Evolutionary conservation across 2,888 invertebrate species (phyloP).

Genomic region (Trichopoda pennipes): DNA sequence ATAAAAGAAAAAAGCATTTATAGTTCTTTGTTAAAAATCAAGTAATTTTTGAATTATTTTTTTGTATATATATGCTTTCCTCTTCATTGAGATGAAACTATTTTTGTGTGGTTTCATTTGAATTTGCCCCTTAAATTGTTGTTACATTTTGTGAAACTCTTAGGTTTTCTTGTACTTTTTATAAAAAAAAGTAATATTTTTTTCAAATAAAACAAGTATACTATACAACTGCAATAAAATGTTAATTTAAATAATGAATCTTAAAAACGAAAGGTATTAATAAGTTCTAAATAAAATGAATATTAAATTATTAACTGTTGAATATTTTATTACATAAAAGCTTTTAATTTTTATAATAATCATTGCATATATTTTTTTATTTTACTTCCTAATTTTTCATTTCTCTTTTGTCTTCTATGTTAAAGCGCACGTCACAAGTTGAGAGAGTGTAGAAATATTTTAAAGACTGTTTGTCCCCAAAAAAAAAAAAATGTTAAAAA

Average conservation of each 20-base stretch:
- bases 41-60: neutral
- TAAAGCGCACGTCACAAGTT: no score
- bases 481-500: no score
- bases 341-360: no score
- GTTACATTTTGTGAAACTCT: slow-evolving; percentile 42
- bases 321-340: no score
- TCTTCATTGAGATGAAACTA: neutral
- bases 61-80: neutral
- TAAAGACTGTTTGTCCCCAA: no score
- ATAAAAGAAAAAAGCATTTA: neutral
- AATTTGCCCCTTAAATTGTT: slow-evolving; percentile 7
- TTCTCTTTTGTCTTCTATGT: no score
- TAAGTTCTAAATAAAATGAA: slow-evolving; percentile 38
- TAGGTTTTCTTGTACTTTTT: no score
- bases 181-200: neutral
- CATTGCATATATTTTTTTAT: no score
- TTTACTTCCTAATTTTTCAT: no score
- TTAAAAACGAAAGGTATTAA: slow-evolving; percentile 12
- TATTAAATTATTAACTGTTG: neutral
- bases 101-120: neutral
- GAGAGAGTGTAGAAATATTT: no score
- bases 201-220: neutral
- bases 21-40: neutral
- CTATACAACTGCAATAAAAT: slow-evolving; percentile 7
- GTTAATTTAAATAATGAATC: neutral